These are phyloP conservation scores for Holcopasites calliopsidis DNA, from an alignment of 1,140 invertebrate species.

Conservation along the genomic window DNA sequence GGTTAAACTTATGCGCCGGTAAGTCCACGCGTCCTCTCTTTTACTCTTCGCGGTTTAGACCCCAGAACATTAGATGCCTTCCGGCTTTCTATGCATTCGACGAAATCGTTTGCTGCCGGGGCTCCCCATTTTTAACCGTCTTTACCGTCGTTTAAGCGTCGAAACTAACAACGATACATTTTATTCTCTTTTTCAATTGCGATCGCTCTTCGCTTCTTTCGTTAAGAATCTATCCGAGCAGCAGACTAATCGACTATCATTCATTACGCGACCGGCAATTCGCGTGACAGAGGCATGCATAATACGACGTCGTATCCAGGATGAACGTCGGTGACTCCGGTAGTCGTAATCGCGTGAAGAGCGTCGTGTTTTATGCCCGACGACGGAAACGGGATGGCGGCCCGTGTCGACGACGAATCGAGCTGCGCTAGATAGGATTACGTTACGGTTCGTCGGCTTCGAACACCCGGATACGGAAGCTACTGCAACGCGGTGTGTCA, in stretches of 20 bases:
- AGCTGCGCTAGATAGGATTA: conserved; percentile 40
- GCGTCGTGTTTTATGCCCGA: conserved; percentile 38
- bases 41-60: background rate
- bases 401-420: conserved; percentile 33
- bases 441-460: conserved; percentile 42
- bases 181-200: background rate
- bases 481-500: conserved; percentile 22
- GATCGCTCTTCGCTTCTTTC: no score
- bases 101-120: background rate
- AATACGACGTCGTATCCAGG: conserved; percentile 16
- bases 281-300: conserved; percentile 25
- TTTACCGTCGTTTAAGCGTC: background rate
- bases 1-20: no score
- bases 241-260: background rate
- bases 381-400: conserved; percentile 33
- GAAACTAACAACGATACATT: background rate
- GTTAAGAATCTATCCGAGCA: background rate
- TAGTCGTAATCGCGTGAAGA: conserved; percentile 35
- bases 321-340: background rate
- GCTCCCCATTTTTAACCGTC: background rate
- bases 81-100: background rate
- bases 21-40: background rate
- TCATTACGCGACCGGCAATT: background rate
- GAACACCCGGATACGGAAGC: conserved; percentile 42
- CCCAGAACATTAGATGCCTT: background rate